A percentile compares a stretch with the other conserved stretches of the same genome.
phyloP scores from a whole-genome alignment of 92 coral and sea anemone species.

The Paramuricea clavata region DNA sequence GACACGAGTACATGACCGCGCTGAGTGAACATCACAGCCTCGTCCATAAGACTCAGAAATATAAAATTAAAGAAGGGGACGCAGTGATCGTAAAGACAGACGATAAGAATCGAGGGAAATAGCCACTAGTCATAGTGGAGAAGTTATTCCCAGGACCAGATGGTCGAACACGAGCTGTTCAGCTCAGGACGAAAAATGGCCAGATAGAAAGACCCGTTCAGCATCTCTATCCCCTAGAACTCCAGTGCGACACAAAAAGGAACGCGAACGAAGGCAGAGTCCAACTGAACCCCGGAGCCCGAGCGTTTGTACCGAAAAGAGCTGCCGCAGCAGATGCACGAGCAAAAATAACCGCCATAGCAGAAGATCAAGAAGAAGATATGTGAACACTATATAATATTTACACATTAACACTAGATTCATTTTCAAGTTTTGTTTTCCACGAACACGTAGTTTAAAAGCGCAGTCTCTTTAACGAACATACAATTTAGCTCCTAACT shows the following conservation, averaged over 20 bases:
- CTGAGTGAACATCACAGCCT: conserved; percentile 62
- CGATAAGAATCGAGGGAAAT: conserved; percentile 58
- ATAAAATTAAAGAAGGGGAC: conserved; percentile 30
- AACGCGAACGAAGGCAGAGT: not conserved
- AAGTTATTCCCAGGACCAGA: conserved; percentile 56
- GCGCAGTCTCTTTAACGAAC: too few relatives aligned
- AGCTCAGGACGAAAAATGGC: conserved; percentile 49
- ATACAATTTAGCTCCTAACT: too few relatives aligned
- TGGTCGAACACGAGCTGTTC: conserved; percentile 51
- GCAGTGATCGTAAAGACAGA: conserved; percentile 51
- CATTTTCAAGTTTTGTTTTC: too few relatives aligned
- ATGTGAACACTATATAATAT: not conserved
- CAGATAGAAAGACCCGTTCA: conserved; percentile 46
- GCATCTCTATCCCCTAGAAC: conserved; percentile 49
- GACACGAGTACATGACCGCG: conserved; percentile 62
- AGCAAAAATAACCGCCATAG: conserved; percentile 18
- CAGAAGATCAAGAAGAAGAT: conserved; percentile 15
- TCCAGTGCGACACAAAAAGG: conserved; percentile 37
- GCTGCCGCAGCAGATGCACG: conserved; percentile 18
- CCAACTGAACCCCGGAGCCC: conserved; percentile 2
- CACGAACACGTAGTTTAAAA: too few relatives aligned
- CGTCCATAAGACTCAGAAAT: conserved; percentile 46
- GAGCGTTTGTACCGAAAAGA: not conserved
- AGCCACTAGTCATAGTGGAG: conserved; percentile 54
- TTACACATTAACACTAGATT: not conserved